Conservation (phyloP, 37 sponge, comb jelly and placozoan species). For the Bolinopsis microptera region DNA sequence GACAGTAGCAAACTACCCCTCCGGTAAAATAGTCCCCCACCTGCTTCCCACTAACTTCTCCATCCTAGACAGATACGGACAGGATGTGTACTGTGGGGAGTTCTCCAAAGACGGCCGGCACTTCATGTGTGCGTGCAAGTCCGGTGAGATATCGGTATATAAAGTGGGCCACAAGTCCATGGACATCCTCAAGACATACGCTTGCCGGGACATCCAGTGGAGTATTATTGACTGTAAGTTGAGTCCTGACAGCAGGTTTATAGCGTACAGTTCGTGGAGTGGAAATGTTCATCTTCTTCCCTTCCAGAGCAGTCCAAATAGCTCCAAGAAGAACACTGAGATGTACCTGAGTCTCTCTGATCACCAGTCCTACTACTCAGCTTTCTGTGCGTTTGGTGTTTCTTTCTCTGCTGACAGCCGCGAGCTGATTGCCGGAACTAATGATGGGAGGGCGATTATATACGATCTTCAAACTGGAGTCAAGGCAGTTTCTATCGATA, state of each 20-base stretch:
- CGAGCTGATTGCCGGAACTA: slow-evolving; percentile 71
- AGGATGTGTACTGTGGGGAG: slow-evolving; percentile 27
- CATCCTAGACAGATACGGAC: neutral
- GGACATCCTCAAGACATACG: neutral
- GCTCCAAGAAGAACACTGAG: neutral
- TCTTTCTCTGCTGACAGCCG: slow-evolving; percentile 72
- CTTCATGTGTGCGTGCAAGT: slow-evolving; percentile 44
- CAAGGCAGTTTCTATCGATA: neutral
- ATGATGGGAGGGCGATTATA: slow-evolving; percentile 41
- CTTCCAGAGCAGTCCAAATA: neutral
- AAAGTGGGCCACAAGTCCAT: neutral
- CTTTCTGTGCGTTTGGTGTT: slow-evolving; percentile 64
- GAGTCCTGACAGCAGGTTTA: slow-evolving; percentile 1
- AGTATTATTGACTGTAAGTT: slow-evolving; percentile 39
- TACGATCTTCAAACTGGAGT: slow-evolving; percentile 44
- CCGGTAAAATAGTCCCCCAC: neutral
- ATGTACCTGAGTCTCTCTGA: neutral
- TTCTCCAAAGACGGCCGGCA: slow-evolving; percentile 26
- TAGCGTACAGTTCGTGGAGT: slow-evolving; percentile 64
- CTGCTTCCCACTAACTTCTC: slow-evolving; percentile 46
- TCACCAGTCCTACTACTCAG: neutral
- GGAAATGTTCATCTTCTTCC: slow-evolving; percentile 57
- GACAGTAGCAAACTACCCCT: neutral
- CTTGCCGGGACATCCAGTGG: slow-evolving; percentile 11
- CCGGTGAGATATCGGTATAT: slow-evolving; percentile 4